Evolutionary conservation across 2,888 invertebrate species (phyloP).

Genomic region (Diploptera punctata): DNA sequence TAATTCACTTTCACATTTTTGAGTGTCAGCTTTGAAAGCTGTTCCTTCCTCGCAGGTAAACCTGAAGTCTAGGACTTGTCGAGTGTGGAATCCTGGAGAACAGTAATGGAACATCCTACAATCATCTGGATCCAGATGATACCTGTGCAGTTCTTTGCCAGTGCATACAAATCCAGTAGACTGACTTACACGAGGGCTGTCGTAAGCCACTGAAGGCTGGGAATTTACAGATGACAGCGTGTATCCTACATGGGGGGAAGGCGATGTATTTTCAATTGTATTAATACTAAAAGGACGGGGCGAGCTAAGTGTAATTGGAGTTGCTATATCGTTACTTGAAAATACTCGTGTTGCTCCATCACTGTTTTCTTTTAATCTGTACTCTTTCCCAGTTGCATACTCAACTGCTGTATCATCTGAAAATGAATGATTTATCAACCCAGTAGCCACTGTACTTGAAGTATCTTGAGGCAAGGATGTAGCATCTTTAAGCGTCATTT

Average conservation of each 20-base stretch:
- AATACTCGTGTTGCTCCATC: not conserved
- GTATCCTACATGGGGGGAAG: not conserved
- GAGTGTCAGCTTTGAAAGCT: constrained; percentile 59
- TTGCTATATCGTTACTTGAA: not conserved
- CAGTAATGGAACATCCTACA: constrained; percentile 67
- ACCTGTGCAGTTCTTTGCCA: constrained; percentile 60
- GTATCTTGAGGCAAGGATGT: not conserved
- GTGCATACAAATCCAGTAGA: constrained; percentile 61
- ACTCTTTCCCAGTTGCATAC: not conserved
- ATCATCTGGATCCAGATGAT: constrained; percentile 64
- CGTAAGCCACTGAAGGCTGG: not conserved
- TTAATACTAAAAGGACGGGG: too few species aligned
- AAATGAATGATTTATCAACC: not conserved
- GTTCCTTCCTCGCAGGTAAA: constrained; percentile 66
- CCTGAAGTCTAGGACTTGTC: constrained; percentile 64
- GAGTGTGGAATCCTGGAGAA: constrained; percentile 62
- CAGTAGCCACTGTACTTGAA: not conserved
- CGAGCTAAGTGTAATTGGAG: not conserved
- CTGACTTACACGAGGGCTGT: constrained; percentile 28
- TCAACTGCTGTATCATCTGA: not conserved
- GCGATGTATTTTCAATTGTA: not conserved
- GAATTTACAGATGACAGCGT: not conserved
- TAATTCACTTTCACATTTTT: constrained; percentile 35
- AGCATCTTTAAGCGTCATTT: not conserved
- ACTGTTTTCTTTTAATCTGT: not conserved